Evolutionary conservation across 2,113 vertebrate genomes (phyloP).

Genomic region (Rhea pennata): DNA sequence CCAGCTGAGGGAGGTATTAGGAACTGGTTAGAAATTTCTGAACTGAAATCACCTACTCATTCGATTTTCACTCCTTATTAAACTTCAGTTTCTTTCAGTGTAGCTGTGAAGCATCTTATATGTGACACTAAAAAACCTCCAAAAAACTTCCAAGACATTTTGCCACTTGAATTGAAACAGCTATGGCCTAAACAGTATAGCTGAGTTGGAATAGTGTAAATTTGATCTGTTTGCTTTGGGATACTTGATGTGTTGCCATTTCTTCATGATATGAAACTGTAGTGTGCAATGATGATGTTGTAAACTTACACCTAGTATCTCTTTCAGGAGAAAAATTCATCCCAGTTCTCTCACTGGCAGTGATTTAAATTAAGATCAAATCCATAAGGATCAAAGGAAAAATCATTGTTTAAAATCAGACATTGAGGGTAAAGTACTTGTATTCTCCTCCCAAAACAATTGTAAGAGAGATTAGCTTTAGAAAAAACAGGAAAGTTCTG

Average conservation of each 20-base stretch:
- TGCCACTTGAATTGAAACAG: not conserved
- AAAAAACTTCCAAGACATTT: not conserved
- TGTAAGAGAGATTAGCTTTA: constrained; percentile 26
- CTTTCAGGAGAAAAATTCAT: not conserved
- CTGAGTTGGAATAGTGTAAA: not conserved
- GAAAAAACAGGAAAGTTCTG: constrained; percentile 2
- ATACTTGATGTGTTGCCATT: not conserved
- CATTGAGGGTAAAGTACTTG: not conserved
- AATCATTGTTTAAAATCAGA: not conserved
- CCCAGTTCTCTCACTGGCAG: not conserved
- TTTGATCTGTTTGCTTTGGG: not conserved
- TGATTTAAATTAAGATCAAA: constrained; percentile 5
- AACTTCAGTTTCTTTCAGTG: not conserved
- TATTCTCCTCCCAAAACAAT: not conserved
- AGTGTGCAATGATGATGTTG: not conserved
- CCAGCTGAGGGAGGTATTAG: not conserved
- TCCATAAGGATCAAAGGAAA: not conserved
- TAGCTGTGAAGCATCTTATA: not conserved
- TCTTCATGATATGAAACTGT: not conserved
- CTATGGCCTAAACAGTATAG: not conserved
- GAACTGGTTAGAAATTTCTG: not conserved
- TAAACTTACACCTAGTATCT: not conserved
- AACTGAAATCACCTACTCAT: not conserved
- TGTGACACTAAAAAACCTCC: not conserved
- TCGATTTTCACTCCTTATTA: not conserved